Base-by-base conservation (phyloP, 1,140 invertebrate genomes). In the Maconellicoccus hirsutus region DNA sequence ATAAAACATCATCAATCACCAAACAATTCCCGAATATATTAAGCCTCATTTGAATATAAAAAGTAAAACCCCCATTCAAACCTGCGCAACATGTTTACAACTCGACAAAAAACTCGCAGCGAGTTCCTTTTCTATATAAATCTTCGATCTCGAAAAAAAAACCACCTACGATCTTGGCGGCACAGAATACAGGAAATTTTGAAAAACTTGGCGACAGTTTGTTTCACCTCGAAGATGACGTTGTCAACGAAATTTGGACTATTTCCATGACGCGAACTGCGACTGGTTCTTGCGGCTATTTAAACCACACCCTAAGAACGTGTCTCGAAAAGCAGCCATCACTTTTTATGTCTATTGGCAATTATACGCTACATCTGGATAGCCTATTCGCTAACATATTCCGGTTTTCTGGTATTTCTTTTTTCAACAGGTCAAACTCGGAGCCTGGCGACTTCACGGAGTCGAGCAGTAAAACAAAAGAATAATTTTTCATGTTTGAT, bases 41-140 rank as follows among this genome's bases (percentile, higher is more conserved):
- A 19, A 66, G 10, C 22, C 61, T 66, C 2, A 66, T 66, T 66
- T 66, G 61, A 66, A 66, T 66, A 66, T 22, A 22, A 59, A 59
- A n/a, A 59, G 21, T 59, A 59, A 22, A 59, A n/a, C 52, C 6
- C 6, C 21, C 6, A 19, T 59, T 59, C 16, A n/a, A 22, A 7
- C 52, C 52, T 59, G 4, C 21, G 21, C 52, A 22, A 7, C 52
- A n/a, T 59, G 16, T 52, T 52, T 52, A 14, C 42, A 19, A 52
- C n/a, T 16, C 6, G 4, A 66, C 21, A 22, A 19, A 22, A 23
- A 23, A 66, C 25, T 66, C 22, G 61, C 61, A 66, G 61, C 25
- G 14, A 22, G 16, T 33, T 6, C 12, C 29, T 33, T 33, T 33
- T 33, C 29, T 33, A 33, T 6, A 33, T 3, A 33, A 12, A 33